phyloP scores from a whole-genome alignment of 92 coral and sea anemone genomes.

The Palythoa heliodiscus region DNA sequence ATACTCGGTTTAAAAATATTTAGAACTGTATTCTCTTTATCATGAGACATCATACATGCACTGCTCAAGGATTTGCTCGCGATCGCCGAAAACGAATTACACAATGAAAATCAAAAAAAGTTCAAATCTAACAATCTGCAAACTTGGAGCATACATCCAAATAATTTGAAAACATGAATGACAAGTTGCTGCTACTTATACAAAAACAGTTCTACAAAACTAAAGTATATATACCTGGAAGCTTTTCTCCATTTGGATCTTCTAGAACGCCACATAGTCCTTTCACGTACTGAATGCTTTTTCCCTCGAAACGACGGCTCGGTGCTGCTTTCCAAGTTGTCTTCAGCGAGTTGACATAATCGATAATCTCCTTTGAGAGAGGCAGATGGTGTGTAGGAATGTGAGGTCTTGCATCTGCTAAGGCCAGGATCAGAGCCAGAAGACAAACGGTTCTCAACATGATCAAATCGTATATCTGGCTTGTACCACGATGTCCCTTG shows the following conservation, averaged over 20 bases:
- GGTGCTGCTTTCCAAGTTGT: slow-evolving; percentile 67
- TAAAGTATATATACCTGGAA: slow-evolving; percentile 8
- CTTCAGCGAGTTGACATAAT: slow-evolving; percentile 53
- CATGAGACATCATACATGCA: too few relatives aligned
- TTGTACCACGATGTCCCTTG: too few relatives aligned
- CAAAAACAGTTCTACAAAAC: neutral
- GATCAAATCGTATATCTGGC: neutral
- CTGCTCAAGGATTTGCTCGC: too few relatives aligned
- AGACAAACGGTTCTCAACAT: slow-evolving; percentile 17
- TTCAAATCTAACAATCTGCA: too few relatives aligned
- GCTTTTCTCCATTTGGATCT: slow-evolving; percentile 44
- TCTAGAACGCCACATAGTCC: slow-evolving; percentile 49
- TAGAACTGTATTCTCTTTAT: too few relatives aligned
- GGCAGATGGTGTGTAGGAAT: slow-evolving; percentile 54
- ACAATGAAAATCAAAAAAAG: too few relatives aligned
- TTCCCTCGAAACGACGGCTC: slow-evolving; percentile 48
- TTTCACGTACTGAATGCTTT: slow-evolving; percentile 50
- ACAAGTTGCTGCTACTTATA: neutral
- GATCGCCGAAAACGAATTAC: too few relatives aligned
- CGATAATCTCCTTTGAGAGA: slow-evolving; percentile 55
- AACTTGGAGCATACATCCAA: too few relatives aligned
- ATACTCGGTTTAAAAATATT: too few relatives aligned
- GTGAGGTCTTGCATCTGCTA: slow-evolving; percentile 38
- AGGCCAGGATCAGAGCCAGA: slow-evolving; percentile 30
- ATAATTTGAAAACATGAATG: too few relatives aligned